phyloP scores from a whole-genome alignment of 2,797 vertebrate species.

The Sebastes hubbsi region DNA sequence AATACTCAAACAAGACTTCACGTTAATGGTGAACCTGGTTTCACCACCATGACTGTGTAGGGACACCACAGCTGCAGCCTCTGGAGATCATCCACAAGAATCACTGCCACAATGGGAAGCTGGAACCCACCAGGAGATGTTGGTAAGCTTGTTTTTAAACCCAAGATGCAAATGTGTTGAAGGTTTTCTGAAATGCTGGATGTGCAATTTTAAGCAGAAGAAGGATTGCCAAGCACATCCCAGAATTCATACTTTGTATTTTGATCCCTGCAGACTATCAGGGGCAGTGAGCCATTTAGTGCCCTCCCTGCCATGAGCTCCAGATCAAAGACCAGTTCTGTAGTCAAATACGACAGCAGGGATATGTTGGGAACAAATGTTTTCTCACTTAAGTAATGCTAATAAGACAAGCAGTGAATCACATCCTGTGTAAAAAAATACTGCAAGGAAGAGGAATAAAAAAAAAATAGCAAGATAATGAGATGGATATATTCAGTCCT shows the following conservation, averaged over 20 bases:
- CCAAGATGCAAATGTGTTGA: not conserved
- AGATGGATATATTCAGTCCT: constrained; percentile 14
- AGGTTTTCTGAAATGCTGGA: not conserved
- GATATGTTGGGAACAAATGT: not conserved
- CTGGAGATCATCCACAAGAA: not conserved
- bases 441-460: not conserved
- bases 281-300: not conserved
- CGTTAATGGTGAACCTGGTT: not conserved
- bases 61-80: not conserved
- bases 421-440: not conserved
- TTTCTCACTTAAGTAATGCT: not conserved
- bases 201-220: not conserved
- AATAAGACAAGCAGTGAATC: not conserved
- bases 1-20: not conserved
- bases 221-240: not conserved
- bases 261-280: not conserved
- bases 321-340: not conserved
- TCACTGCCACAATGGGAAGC: constrained; percentile 17
- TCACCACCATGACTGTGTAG: not conserved
- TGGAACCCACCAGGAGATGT: not conserved
- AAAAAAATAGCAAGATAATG: not conserved
- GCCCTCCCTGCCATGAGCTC: not conserved
- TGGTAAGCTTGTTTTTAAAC: constrained; percentile 6
- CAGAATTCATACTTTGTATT: not conserved
- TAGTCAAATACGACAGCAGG: not conserved